phyloP scores from a whole-genome alignment of 2,888 invertebrate genomes.

The Chouioia cunea region DNA sequence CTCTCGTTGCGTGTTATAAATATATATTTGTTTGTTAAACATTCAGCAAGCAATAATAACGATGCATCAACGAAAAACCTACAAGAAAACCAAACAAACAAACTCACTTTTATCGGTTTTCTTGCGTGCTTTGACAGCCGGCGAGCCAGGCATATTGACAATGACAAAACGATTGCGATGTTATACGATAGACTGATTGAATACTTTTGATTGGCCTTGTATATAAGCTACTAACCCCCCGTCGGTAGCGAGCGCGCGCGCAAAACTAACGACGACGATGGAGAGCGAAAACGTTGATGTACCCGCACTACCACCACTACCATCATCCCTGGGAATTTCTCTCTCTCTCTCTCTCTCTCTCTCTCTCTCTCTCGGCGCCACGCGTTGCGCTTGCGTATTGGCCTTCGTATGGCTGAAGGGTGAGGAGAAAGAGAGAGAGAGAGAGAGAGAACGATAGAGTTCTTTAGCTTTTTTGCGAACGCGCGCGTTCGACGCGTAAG shows the following conservation, averaged over 20 bases:
- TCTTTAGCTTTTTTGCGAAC: too few relatives aligned
- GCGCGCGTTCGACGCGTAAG: too few relatives aligned
- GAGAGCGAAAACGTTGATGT: too few relatives aligned
- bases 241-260: neutral
- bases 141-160: slow-evolving; percentile 46
- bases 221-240: neutral
- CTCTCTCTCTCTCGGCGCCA: neutral
- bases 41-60: too few relatives aligned
- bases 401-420: neutral
- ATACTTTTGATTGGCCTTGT: neutral
- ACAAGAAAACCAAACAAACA: too few relatives aligned
- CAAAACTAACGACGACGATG: too few relatives aligned
- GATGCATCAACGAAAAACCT: too few relatives aligned
- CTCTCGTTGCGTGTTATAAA: too few relatives aligned
- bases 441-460: too few relatives aligned
- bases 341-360: neutral
- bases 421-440: too few relatives aligned
- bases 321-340: neutral
- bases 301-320: too few relatives aligned
- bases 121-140: slow-evolving; percentile 42
- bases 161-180: slow-evolving; percentile 25
- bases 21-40: too few relatives aligned
- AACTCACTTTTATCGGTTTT: slow-evolving; percentile 45
- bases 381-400: neutral
- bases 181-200: slow-evolving; percentile 31